Evolutionary conservation across 2,797 vertebrate species (phyloP).

Genomic region (Siniperca undulata): DNA sequence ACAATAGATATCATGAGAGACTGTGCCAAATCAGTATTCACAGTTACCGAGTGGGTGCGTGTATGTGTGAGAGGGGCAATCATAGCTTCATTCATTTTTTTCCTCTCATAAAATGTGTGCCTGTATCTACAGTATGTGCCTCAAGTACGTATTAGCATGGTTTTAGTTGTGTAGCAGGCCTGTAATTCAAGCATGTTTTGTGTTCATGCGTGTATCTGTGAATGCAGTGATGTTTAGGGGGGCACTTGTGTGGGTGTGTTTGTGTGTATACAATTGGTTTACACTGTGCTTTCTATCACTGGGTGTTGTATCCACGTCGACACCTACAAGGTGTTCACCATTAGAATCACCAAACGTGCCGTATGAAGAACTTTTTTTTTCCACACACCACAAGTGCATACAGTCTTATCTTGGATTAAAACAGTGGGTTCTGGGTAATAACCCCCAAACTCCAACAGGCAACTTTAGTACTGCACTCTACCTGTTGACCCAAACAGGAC

Average conservation of each 20-base stretch:
- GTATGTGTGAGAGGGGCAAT: conserved; percentile 39
- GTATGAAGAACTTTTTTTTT: conserved; percentile 4
- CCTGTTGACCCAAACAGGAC: conserved; percentile 42
- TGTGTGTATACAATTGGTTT: not conserved
- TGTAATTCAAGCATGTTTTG: conserved; percentile 12
- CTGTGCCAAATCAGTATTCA: conserved; percentile 80
- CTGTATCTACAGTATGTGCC: conserved; percentile 5
- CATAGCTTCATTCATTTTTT: conserved; percentile 56
- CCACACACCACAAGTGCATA: conserved; percentile 10
- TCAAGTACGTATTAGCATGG: not conserved
- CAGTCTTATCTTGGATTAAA: conserved; percentile 37
- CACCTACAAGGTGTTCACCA: not conserved
- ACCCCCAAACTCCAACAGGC: conserved; percentile 22
- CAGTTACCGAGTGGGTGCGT: conserved; percentile 44
- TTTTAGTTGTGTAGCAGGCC: conserved; percentile 25
- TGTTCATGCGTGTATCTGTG: not conserved
- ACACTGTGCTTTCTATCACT: not conserved
- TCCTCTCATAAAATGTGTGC: conserved; percentile 18
- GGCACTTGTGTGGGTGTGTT: not conserved
- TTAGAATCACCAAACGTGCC: not conserved
- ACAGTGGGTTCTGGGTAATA: conserved; percentile 36
- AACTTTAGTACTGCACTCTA: conserved; percentile 21
- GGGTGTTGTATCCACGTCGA: not conserved
- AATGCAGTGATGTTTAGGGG: not conserved
- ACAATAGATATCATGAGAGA: conserved; percentile 82